Base-by-base conservation (phyloP, 2,113 vertebrate species). In the Galbula dea region DNA sequence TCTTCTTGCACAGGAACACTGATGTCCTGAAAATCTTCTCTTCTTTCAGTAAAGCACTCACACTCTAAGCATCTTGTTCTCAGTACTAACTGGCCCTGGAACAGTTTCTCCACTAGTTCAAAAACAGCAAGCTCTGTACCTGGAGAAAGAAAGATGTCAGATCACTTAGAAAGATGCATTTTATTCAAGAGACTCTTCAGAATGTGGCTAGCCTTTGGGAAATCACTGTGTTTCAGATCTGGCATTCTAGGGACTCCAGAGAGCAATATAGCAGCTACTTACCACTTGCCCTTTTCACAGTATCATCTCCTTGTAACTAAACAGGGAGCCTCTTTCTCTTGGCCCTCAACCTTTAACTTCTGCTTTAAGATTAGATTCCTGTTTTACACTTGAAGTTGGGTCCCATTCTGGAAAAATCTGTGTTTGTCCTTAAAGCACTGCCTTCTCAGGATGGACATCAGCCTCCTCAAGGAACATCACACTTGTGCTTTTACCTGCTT, bases 21-120 rank as follows among this genome's bases (percentile, higher is more conserved):
- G 97, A 99, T 99, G 96, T 99, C 99, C 96, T 99, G 99, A 78
- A 99, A 99, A 94, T 99, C 99, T 96, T 99, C 99, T 89, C 98
- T 98, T 92, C 99, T 97, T 85, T 99, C 99, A 2, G 99, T 99
- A 96, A 98, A 99, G 96, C 98, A 98, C 95, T 99, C 99, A 20
- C 99, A 99, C 96, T 99, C 99, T 97, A 99, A 97, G 83, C 99
- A 99, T 45, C 99, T 98, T 10, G 99, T 99, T 95, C 99, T 97
- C 93, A 99, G 96, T 46, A 99, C 98, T 89, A 99, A 97, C 86
- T 98, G 98, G 69, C 99, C 99, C 97, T 99, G 99, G 98, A 99
- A 99, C 94, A 99, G 96, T 87, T 96, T 98, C 97, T 99, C 98
- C 97, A 99, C 98, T 95, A 99, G 96, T 86, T 99, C 98, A 92